Base-by-base conservation (phyloP, 2,797 vertebrate genomes). In the Erpetoichthys calabaricus region DNA sequence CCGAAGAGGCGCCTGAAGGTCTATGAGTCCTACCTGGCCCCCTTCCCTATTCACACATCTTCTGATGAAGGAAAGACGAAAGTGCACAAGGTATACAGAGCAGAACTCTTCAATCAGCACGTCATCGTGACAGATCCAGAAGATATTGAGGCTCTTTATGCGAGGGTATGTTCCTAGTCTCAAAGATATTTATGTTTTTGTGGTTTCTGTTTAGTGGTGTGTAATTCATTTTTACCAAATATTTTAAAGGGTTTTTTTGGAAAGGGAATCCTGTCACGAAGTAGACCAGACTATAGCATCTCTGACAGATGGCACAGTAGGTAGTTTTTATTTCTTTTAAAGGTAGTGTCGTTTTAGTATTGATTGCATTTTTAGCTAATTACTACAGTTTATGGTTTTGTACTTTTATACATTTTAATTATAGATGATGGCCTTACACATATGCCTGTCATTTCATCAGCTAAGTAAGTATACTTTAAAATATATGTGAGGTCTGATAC, bases 211-310 rank as follows among this genome's bases (percentile, higher is more conserved):
- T 44, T 25, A 25, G 25, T 25, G 25, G 25, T 25, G 25, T 25
- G 25, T 25, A 25, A 25, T 25, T 25, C 25, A 25, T 25, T 25
- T 25, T 25, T 25, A 25, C 25, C 25, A 25, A 25, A 25, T 25
- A 25, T 25, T 25, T 42, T 65, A 7, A 62, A 98, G 94, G 94
- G 94, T 49, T 97, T 85, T 67, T 97, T 98, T 72, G 94, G 94
- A n/a, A 98, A 98, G 83, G 94, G 93, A 0, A 62, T 95, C 60
- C 77, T 98, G 57, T 97, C 94, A 54, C 88, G 89, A 79, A 88
- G 89, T 64, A 74, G 85, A 55, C 94, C 94, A 0, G 78, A 76
- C 58, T 85, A 91, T 75, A 80, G 70, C 65, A 64, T 91, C 68
- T 90, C 86, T 25, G 76, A 88, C 53, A 82, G 79, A 49, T 92